Percentiles rank a stretch among this genome's conserved stretches.
phyloP scores from a whole-genome alignment of 1,140 invertebrate species.

The Cydia amplana region DNA sequence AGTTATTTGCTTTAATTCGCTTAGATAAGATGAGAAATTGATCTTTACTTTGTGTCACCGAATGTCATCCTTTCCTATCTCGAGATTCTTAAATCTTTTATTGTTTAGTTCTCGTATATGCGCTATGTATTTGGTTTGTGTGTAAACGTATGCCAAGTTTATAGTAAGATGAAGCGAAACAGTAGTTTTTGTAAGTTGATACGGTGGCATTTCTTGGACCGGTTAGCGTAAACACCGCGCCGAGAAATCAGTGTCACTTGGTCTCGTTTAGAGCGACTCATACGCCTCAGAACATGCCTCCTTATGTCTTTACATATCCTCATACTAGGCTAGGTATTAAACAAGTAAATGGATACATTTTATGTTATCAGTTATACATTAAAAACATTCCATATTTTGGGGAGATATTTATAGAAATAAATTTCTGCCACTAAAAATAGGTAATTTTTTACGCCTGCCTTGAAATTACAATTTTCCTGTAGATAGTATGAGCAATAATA shows the following conservation, averaged over 20 bases:
- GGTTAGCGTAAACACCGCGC: constrained; percentile 24
- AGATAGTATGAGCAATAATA: no score
- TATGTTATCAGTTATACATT: no score
- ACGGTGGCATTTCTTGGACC: constrained; percentile 22
- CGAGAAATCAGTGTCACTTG: constrained; percentile 8
- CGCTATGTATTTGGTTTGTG: background rate
- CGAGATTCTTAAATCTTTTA: background rate
- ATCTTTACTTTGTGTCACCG: constrained; percentile 25
- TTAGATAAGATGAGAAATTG: constrained; percentile 23
- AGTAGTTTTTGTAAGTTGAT: background rate
- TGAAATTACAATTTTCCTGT: no score
- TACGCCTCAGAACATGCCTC: no score
- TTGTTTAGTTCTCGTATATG: background rate
- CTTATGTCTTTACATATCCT: no score
- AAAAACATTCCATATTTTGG: no score
- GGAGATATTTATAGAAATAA: no score
- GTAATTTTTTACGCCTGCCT: no score
- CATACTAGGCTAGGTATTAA: no score
- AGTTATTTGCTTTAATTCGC: background rate
- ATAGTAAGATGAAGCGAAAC: background rate
- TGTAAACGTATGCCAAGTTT: background rate
- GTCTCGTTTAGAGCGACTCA: constrained; percentile 1
- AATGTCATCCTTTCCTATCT: constrained; percentile 26
- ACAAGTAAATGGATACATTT: no score
- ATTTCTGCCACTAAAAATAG: no score